phyloP scores from a whole-genome alignment of 2,797 vertebrate species.

The Hephaestus fuliginosus region DNA sequence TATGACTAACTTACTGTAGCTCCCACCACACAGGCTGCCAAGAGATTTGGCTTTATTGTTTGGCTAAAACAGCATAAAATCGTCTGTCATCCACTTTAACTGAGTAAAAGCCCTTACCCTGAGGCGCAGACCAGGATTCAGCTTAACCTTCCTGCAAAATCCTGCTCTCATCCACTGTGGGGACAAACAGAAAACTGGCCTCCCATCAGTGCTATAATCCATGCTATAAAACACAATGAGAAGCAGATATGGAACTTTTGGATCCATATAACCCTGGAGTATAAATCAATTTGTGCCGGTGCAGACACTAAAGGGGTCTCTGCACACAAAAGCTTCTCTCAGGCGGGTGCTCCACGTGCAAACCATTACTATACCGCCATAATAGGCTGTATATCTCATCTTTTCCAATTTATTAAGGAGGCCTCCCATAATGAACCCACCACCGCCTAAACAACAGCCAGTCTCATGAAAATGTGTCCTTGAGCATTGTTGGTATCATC shows the following conservation, averaged over 20 bases:
- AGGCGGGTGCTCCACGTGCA: constrained; percentile 56
- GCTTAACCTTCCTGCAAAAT: constrained; percentile 65
- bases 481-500: constrained; percentile 17
- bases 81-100: constrained; percentile 64
- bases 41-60: constrained; percentile 66
- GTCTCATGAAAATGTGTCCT: constrained; percentile 20
- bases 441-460: constrained; percentile 19
- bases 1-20: constrained; percentile 62
- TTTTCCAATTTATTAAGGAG: constrained; percentile 46
- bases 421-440: not conserved
- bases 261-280: constrained; percentile 22
- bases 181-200: constrained; percentile 45
- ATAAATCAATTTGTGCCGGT: constrained; percentile 33
- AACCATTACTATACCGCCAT: constrained; percentile 60
- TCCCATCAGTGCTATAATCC: constrained; percentile 39
- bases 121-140: constrained; percentile 50
- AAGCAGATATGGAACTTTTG: constrained; percentile 46
- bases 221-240: constrained; percentile 36
- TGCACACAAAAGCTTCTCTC: constrained; percentile 52
- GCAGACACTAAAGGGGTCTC: constrained; percentile 37
- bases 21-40: constrained; percentile 48
- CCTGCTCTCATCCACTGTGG: constrained; percentile 51
- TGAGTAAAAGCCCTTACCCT: constrained; percentile 57
- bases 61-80: constrained; percentile 67
- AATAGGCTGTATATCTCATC: constrained; percentile 53